A percentile compares a stretch with the other conserved stretches of the same genome.
Conservation (phyloP, 2,888 invertebrate genomes). For the Aethes cnicana region DNA sequence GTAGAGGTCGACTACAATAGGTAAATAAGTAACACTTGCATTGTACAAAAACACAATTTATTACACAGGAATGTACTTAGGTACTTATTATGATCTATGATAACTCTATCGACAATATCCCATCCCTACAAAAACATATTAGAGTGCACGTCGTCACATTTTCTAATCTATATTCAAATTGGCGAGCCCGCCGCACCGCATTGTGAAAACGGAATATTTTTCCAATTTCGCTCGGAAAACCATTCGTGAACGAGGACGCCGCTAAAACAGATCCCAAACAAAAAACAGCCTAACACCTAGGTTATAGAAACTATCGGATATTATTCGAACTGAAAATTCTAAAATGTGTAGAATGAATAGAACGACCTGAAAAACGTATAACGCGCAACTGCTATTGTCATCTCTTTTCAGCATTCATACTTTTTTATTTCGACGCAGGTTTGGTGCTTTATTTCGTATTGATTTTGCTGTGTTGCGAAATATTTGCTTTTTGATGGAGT, state of each 20-base stretch:
- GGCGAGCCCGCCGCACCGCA: slow-evolving; percentile 64
- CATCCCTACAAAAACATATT: slow-evolving; percentile 57
- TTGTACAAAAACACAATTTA: not conserved
- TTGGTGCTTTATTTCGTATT: slow-evolving; percentile 14
- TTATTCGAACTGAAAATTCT: slow-evolving; percentile 17
- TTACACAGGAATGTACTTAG: not conserved
- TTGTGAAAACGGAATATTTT: slow-evolving; percentile 77
- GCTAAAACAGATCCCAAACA: slow-evolving; percentile 35
- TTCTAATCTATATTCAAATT: slow-evolving; percentile 82
- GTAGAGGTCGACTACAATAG: too few relatives aligned
- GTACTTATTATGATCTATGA: not conserved
- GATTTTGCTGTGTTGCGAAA: too few relatives aligned
- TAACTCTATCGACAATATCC: not conserved
- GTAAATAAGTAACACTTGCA: too few relatives aligned
- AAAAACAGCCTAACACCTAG: slow-evolving; percentile 28
- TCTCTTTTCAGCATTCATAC: slow-evolving; percentile 52
- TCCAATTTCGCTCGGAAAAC: slow-evolving; percentile 76
- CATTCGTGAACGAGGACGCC: slow-evolving; percentile 38
- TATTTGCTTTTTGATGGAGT: too few relatives aligned
- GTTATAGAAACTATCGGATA: not conserved
- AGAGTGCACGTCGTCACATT: slow-evolving; percentile 75
- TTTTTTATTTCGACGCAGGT: slow-evolving; percentile 39
- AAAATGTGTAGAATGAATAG: slow-evolving; percentile 40
- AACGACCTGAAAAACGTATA: slow-evolving; percentile 50
- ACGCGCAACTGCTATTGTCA: slow-evolving; percentile 49